Base-by-base conservation (phyloP, 1,140 invertebrate species). In the Carposina sasakii region DNA sequence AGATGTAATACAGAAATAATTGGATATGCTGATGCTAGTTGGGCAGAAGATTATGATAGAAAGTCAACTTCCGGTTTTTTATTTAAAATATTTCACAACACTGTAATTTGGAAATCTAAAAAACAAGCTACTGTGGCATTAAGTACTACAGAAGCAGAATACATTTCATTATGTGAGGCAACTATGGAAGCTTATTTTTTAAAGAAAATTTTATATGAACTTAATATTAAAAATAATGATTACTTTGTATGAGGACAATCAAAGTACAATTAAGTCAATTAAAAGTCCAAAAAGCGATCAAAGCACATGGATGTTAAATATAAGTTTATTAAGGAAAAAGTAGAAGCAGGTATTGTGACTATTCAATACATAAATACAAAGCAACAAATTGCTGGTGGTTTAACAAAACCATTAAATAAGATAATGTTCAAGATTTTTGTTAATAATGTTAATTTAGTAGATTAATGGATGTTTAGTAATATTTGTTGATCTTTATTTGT, bases 101-200 rank as follows among this genome's bases (percentile, higher is more conserved):
- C 56, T 10, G 43, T 73, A 8, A 30, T 28, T 2, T 76, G 71
- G 69, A 22, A 19, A 22, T 44, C 45, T 2, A 60, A 52, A 15
- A 75, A 68, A 52, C 77, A 82, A 56, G 17, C 34, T 2, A 57
- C 48, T 8, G 62, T 79, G 24, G 61, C 75, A 3, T 46, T 76
- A 15, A 76, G 71, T 8, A 63, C 66, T 5, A 72, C 67, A 19
- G 75, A 81, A 53, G 64, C 73, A 19, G 74, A 82, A 50, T 81
- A 71, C 45, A 41, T 71, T 13, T 55, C 71, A 8, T 42, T 68
- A 12, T 28, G 24, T 28, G 24, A 28, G 12, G 17, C 43, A 17
- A 31, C 48, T 15, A 58, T 48, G n/a, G 61, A 60, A 31, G 43
- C 37, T 15, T 37, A 56, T 15, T 59, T 52, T 49, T 12, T 71